These are phyloP conservation scores for Papilio gigon DNA, from an alignment of 2,888 invertebrate species.

Conservation along the genomic window DNA sequence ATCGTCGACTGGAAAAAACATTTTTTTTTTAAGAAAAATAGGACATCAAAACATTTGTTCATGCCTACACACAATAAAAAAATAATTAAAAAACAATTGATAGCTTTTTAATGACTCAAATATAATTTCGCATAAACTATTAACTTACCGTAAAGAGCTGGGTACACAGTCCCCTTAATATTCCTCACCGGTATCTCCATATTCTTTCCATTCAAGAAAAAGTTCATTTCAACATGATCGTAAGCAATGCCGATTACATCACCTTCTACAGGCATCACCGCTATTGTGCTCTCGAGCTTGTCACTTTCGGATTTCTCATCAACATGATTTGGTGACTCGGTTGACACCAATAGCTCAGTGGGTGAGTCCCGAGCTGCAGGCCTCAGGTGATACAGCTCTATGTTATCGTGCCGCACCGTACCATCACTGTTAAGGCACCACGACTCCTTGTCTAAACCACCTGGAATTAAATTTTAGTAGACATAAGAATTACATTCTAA, in stretches of 20 bases:
- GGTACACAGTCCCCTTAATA: slow-evolving; percentile 95
- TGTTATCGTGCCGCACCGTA: slow-evolving; percentile 91
- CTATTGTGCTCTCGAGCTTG: slow-evolving; percentile 50
- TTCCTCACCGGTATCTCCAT: slow-evolving; percentile 93
- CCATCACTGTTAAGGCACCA: slow-evolving; percentile 98
- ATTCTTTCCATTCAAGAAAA: slow-evolving; percentile 95
- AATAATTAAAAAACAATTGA: no score
- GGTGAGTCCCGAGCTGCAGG: slow-evolving; percentile 74
- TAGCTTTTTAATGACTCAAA: not conserved
- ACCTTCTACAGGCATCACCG: slow-evolving; percentile 91
- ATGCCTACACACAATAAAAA: no score
- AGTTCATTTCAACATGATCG: slow-evolving; percentile 97
- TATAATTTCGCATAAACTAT: slow-evolving; percentile 28
- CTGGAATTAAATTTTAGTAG: slow-evolving; percentile 61
- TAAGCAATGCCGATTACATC: slow-evolving; percentile 97
- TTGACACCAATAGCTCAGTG: slow-evolving; percentile 71
- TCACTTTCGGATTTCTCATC: slow-evolving; percentile 66
- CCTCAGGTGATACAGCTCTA: slow-evolving; percentile 87
- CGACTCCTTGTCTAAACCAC: slow-evolving; percentile 93
- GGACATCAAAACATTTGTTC: no score
- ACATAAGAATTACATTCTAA: not conserved
- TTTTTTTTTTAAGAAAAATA: no score
- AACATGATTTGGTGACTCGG: slow-evolving; percentile 63
- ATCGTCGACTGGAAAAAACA: slow-evolving; percentile 91
- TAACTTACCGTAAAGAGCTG: slow-evolving; percentile 93